Conservation (phyloP, 2,113 vertebrate species). For the Colossoma macropomum region DNA sequence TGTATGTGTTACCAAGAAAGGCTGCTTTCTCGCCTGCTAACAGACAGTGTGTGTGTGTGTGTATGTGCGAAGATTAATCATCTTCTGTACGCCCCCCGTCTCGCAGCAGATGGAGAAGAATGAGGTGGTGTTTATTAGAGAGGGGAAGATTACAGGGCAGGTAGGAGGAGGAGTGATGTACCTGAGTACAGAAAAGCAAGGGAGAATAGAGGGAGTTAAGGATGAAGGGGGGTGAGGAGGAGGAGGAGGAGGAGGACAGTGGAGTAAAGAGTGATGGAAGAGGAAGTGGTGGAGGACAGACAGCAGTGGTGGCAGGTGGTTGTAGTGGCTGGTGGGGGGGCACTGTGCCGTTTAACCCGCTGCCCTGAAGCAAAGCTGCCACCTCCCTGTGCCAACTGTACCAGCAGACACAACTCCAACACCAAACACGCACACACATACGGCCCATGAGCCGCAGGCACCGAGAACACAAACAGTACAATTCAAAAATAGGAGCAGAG, state of each 20-base stretch:
- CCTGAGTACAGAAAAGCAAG: not conserved
- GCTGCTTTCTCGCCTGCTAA: constrained; percentile 27
- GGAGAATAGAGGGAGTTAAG: not conserved
- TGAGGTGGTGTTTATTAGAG: constrained; percentile 32
- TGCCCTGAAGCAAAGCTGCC: not conserved
- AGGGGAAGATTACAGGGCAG: constrained; percentile 22
- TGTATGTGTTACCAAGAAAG: constrained; percentile 39
- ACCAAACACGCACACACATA: constrained; percentile 17
- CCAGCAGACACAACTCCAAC: constrained; percentile 3
- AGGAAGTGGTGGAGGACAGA: not conserved
- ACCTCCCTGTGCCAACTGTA: not conserved
- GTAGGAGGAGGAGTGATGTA: constrained; percentile 20
- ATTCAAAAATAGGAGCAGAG: not conserved
- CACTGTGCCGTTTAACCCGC: not conserved
- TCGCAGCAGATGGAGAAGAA: constrained; percentile 37
- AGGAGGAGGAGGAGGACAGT: constrained; percentile 1
- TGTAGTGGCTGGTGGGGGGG: not conserved
- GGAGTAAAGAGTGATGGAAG: not conserved
- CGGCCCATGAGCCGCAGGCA: not conserved
- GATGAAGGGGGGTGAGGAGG: not conserved
- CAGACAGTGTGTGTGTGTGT: constrained; percentile 5
- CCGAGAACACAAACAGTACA: constrained; percentile 7
- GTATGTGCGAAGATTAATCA: constrained; percentile 19
- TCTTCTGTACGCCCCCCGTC: constrained; percentile 1
- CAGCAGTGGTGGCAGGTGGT: constrained; percentile 1